Base-by-base conservation (phyloP, 1,140 invertebrate species). In the Drosophila oshimai region DNA sequence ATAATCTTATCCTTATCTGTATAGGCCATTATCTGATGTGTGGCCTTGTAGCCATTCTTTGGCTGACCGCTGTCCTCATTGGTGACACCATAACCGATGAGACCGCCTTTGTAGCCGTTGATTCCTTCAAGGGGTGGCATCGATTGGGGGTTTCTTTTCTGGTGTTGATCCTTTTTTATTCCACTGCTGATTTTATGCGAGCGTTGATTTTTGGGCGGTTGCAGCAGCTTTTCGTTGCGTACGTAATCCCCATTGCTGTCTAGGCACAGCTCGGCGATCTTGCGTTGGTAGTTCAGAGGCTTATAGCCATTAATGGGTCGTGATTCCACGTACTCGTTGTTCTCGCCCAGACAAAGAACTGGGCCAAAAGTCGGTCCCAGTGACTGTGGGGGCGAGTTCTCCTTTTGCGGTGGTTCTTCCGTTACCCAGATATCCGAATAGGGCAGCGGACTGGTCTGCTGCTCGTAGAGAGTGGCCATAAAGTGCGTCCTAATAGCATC, bases 211-310 rank as follows among this genome's bases (percentile, higher is more conserved):
- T 22, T 2, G n/a, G 42, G 4, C 18, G n/a, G n/a, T n/a, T n/a
- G 31, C 13, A 15, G 67, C 3, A 71, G 18, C 6, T 22, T 24
- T 10, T 26, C 29, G 6, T 60, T 71, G n/a, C 10, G 34, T 2
- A 72, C 68, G 24, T 72, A 72, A 10, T 51, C 68, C 0, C 54
- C 68, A 9, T 61, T 72, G 15, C 39, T 44, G 33, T 72, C 46
- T n/a, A 72, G 31, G 24, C 64, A 54, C 9, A 68, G 31, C 15
- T 68, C 64, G 0, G 64, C 47, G n/a, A 54, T 10, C 7, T 9
- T 39, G n/a, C 17, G 15, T 1, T 26, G 12, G 3, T 57, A 9
- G 0, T 22, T 18, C 7, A 4, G 3, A 6, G 28, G 6, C 22
- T 6, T 12, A 0, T 0, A 10, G 0, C 58, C 37, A 12, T 60